These are phyloP conservation scores for Leucophenga montana DNA, from an alignment of 2,888 invertebrate species.

Conservation along the genomic window DNA sequence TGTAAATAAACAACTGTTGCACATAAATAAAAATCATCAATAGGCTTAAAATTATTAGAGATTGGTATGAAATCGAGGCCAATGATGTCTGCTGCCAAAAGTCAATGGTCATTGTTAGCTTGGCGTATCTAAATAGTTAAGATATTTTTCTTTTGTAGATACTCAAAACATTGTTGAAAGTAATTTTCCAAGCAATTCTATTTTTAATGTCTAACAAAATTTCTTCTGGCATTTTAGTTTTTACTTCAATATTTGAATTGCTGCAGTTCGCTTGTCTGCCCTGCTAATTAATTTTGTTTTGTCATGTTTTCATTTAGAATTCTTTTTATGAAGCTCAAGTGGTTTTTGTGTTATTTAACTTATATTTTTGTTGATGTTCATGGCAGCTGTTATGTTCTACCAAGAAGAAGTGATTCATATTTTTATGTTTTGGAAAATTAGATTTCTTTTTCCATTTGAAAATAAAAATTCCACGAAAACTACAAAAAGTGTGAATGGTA, in stretches of 20 bases:
- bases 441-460: conserved; percentile 3
- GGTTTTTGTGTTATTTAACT: neutral
- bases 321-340: neutral
- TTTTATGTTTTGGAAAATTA: too few species aligned
- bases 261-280: neutral
- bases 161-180: too few species aligned
- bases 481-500: neutral
- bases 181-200: too few species aligned
- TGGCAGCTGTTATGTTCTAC: conserved; percentile 9
- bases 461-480: neutral
- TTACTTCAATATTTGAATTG: neutral
- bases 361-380: conserved; percentile 4
- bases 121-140: too few species aligned
- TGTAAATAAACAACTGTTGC: conserved; percentile 54
- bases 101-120: too few species aligned
- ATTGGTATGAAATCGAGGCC: too few species aligned
- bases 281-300: conserved; percentile 45
- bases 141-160: too few species aligned
- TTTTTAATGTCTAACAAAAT: neutral
- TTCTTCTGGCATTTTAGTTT: neutral
- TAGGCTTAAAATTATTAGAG: conserved; percentile 32
- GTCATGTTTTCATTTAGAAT: neutral
- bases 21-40: conserved; percentile 52
- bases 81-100: too few species aligned
- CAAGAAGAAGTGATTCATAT: too few species aligned